Conservation (phyloP, 1,140 invertebrate species). For the Lordiphosa collinella region DNA sequence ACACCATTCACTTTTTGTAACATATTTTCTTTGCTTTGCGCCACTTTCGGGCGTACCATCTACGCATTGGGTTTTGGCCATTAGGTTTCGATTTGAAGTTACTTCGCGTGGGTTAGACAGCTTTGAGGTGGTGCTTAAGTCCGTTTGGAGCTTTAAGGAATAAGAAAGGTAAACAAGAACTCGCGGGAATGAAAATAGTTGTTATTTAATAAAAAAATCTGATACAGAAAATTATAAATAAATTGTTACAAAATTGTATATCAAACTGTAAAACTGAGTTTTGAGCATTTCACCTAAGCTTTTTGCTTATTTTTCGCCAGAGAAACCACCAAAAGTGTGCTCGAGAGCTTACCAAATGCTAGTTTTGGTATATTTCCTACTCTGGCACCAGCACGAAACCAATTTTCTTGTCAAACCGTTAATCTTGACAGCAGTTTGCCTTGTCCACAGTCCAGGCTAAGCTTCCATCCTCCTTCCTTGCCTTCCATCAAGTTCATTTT, state of each 20-base stretch:
- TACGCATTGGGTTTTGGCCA: conserved; percentile 1
- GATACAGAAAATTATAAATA: too few species aligned
- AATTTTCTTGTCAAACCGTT: neutral
- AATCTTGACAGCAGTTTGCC: conserved; percentile 7
- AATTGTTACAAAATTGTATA: too few species aligned
- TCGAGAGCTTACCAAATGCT: too few species aligned
- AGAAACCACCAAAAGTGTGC: too few species aligned
- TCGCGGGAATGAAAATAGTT: too few species aligned
- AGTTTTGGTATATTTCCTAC: too few species aligned
- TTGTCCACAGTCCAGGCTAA: neutral
- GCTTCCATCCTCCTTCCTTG: neutral
- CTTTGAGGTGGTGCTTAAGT: neutral
- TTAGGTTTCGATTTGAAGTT: conserved; percentile 2
- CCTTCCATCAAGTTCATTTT: conserved; percentile 1
- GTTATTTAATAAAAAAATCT: too few species aligned
- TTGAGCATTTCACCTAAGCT: too few species aligned
- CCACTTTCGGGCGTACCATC: neutral
- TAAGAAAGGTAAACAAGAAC: neutral
- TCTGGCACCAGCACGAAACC: neutral
- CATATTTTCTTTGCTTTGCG: conserved; percentile 16
- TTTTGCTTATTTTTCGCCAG: too few species aligned
- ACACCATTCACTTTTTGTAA: conserved; percentile 29
- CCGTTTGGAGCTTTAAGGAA: neutral
- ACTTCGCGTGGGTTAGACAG: neutral
- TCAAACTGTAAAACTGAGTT: too few species aligned